phyloP scores from a whole-genome alignment of 2,888 invertebrate genomes.

The Orchesella flavescens region DNA sequence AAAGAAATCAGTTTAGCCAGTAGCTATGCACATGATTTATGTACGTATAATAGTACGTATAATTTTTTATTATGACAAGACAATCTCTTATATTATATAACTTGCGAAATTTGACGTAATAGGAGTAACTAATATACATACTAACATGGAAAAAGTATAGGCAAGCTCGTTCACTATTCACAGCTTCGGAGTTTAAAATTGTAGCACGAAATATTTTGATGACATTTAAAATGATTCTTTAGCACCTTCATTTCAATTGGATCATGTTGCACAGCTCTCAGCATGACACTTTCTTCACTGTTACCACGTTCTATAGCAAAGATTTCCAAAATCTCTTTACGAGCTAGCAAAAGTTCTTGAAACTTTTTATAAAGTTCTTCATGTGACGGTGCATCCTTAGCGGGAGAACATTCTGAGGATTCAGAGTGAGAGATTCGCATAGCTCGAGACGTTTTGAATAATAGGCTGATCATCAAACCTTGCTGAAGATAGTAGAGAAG shows the following conservation, averaged over 20 bases:
- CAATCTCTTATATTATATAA: too few relatives aligned
- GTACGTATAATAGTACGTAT: too few relatives aligned
- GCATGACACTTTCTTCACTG: conserved; percentile 64
- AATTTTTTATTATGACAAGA: too few relatives aligned
- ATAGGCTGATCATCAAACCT: conserved; percentile 54
- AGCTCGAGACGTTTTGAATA: conserved; percentile 52
- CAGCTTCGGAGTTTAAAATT: too few relatives aligned
- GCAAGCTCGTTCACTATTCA: too few relatives aligned
- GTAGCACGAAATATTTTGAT: conserved; percentile 8
- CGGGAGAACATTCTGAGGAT: neutral
- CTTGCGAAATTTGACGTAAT: too few relatives aligned
- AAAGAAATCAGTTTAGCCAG: too few relatives aligned
- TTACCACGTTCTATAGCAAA: conserved; percentile 64
- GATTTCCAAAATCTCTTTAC: conserved; percentile 60
- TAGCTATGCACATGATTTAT: too few relatives aligned
- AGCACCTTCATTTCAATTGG: conserved; percentile 60
- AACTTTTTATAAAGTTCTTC: conserved; percentile 58
- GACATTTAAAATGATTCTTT: conserved; percentile 44
- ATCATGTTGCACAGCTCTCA: conserved; percentile 58
- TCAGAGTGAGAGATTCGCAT: conserved; percentile 32
- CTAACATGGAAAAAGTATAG: too few relatives aligned
- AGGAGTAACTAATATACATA: too few relatives aligned
- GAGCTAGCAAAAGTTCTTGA: conserved; percentile 54
- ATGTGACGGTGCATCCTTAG: conserved; percentile 35
- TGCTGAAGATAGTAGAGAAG: conserved; percentile 69